A percentile compares a stretch with the other conserved stretches of the same genome.
These are phyloP conservation scores for Antheraea yamamai DNA, from an alignment of 2,888 invertebrate species.

Conservation along the genomic window DNA sequence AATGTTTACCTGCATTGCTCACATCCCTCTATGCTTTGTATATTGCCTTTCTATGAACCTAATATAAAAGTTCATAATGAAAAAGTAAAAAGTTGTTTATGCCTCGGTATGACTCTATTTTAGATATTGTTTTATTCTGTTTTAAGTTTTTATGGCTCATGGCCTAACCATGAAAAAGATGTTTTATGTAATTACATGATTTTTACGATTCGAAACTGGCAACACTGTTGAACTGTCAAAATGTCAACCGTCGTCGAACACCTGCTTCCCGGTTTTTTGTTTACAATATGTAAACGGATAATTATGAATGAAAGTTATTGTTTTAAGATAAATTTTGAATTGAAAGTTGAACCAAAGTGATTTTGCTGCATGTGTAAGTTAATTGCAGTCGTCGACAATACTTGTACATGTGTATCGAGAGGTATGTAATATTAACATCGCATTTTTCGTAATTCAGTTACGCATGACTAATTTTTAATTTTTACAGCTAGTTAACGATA, in stretches of 20 bases:
- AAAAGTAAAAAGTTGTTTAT: no score
- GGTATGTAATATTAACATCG: slow-evolving; percentile 5
- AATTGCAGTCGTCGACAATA: slow-evolving; percentile 3
- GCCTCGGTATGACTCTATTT: no score
- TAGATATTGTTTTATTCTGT: no score
- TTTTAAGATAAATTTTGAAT: slow-evolving; percentile 22
- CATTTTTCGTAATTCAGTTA: background rate
- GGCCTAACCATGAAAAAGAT: background rate
- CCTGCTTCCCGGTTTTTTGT: slow-evolving; percentile 65
- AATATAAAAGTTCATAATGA: no score
- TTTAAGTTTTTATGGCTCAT: no score
- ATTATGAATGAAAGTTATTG: slow-evolving; percentile 56
- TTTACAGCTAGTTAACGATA: background rate
- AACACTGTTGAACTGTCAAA: slow-evolving; percentile 42
- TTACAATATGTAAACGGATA: slow-evolving; percentile 53
- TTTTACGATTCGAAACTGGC: background rate
- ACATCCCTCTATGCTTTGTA: no score
- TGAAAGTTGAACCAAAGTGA: slow-evolving; percentile 12
- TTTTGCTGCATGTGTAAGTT: background rate
- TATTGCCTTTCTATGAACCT: no score
- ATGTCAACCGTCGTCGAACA: slow-evolving; percentile 53
- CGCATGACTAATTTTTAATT: background rate
- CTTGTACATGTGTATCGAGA: background rate
- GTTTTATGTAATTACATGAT: background rate
- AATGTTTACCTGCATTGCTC: no score